phyloP scores from a whole-genome alignment of 2,888 invertebrate genomes.

The Epsilonema sp. region DNA sequence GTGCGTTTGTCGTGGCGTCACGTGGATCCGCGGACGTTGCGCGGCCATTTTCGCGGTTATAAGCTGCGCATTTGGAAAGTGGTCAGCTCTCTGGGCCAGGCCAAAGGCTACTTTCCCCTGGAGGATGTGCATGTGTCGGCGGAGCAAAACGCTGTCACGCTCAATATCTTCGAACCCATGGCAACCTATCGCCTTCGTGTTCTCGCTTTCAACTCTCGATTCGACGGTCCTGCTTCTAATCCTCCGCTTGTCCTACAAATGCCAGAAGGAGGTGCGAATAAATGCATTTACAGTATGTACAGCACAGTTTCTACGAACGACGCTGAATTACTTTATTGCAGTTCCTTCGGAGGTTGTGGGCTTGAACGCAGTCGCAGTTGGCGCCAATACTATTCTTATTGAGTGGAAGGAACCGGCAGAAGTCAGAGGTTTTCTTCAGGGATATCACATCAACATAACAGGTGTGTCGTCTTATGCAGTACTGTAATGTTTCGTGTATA shows the following conservation, averaged over 20 bases:
- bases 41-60: constrained; percentile 71
- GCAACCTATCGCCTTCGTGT: constrained; percentile 69
- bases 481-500: no score
- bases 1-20: constrained; percentile 71
- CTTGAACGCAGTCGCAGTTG: constrained; percentile 62
- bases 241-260: no score
- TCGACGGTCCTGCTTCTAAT: constrained; percentile 71
- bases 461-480: constrained; percentile 17
- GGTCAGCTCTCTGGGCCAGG: no score
- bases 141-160: no score
- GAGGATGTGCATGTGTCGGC: no score
- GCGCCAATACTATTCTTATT: constrained; percentile 67
- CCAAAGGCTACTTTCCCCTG: constrained; percentile 5
- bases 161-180: constrained; percentile 60
- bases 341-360: constrained; percentile 65
- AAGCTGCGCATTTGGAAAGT: constrained; percentile 43
- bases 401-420: constrained; percentile 75
- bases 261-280: no score
- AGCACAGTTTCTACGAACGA: no score
- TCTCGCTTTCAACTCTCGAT: constrained; percentile 65
- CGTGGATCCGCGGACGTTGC: constrained; percentile 52
- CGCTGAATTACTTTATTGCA: no score
- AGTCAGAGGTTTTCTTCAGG: constrained; percentile 72
- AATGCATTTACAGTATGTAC: no score
- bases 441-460: constrained; percentile 75